A percentile compares a stretch with the other conserved stretches of the same genome.
Conservation (phyloP, 2,888 invertebrate species). For the Pandemis cinnamomeana region DNA sequence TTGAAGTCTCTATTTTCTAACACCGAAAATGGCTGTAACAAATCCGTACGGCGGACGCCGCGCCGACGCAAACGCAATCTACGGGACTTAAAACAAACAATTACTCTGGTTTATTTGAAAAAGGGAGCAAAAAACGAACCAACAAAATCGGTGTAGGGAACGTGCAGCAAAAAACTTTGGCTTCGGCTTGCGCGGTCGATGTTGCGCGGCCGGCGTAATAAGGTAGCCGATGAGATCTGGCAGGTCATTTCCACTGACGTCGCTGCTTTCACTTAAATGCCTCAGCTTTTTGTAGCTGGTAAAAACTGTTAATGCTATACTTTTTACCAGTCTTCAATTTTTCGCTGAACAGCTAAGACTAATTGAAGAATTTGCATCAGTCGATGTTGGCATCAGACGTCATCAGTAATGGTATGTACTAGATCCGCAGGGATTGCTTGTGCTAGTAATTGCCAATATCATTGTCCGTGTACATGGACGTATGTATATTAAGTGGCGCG, state of each 20-base stretch:
- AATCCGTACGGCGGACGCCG: constrained; percentile 68
- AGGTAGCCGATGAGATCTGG: constrained; percentile 64
- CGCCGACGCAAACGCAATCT: constrained; percentile 75
- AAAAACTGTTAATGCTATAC: constrained; percentile 30
- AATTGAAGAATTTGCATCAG: constrained; percentile 29
- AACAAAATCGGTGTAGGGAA: constrained; percentile 81
- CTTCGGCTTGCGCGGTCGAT: constrained; percentile 63
- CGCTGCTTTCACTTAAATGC: constrained; percentile 43
- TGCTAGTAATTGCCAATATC: constrained; percentile 37
- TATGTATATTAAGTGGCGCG: constrained; percentile 29
- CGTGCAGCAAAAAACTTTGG: constrained; percentile 76
- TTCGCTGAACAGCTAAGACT: constrained; percentile 17
- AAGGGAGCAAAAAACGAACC: constrained; percentile 79
- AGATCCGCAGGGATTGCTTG: constrained; percentile 31
- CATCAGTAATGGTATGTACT: constrained; percentile 34
- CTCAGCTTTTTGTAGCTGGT: constrained; percentile 12
- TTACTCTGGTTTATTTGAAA: constrained; percentile 82
- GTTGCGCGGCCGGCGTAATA: constrained; percentile 69
- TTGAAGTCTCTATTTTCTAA: constrained; percentile 78
- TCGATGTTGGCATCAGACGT: constrained; percentile 27
- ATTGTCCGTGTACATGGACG: constrained; percentile 26
- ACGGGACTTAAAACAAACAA: constrained; percentile 83
- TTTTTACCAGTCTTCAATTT: constrained; percentile 27
- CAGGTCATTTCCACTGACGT: constrained; percentile 54
- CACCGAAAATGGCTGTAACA: constrained; percentile 75